Evolutionary conservation across 2,888 invertebrate species (phyloP), one percentile per base, ranked within the genome.

Genomic region (Panopea generosa): DNA sequence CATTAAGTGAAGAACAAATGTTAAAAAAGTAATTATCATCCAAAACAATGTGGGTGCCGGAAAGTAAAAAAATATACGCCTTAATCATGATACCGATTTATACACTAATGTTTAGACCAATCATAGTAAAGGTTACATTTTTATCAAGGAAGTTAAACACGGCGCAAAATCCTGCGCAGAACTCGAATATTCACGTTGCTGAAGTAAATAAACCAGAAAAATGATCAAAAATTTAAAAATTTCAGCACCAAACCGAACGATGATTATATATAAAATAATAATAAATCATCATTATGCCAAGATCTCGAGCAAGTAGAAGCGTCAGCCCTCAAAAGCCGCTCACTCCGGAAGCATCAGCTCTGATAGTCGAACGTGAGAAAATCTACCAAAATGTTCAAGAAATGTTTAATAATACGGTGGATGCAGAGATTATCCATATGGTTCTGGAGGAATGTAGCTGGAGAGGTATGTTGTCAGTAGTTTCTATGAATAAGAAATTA

Each of bases 311-410:
- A 18, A 79, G 72, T 55, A 71, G 79, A 40, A 75, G 75, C 50
- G 61, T 47, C 11, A 79, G 79, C 61, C 79, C 79, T 2, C 69
- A 68, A 40, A 79, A 71, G 38, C 56, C 65, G 49, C 56, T 59
- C n/a, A 49, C 68, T 24, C 24, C 53, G 22, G 71, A 59, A 29
- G 59, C 33, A 18, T 26, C 47, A 24, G 53, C 43, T 16, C 62
- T 59, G 26, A 20, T 52, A 27, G 6, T 33, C 33, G 71, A 70
- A 66, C 67, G 68, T 22, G 55, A 63, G 20, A 56, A 65, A 50
- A 71, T 38, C 65, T 71, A 65, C 26, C 71, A 75, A 75, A 68
- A 79, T 75, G 79, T 79, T 38, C 57, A 65, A 45, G 79, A 79
- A 60, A 75, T 75, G 33, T 75, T 79, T 60, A 56, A 47, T 24